phyloP scores from a whole-genome alignment of 1,140 invertebrate genomes.

The Adelges cooleyi region DNA sequence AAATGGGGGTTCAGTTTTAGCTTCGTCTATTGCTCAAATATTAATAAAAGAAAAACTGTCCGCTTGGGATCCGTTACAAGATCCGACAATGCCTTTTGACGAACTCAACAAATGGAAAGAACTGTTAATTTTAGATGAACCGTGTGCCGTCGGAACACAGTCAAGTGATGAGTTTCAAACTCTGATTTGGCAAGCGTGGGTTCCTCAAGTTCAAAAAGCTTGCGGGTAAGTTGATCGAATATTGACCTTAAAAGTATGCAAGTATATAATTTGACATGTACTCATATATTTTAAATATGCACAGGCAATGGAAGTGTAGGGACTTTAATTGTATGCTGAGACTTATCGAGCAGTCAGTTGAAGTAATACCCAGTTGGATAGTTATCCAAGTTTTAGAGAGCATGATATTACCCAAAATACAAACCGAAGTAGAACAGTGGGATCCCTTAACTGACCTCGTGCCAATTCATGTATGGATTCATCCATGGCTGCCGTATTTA shows the following conservation, averaged over 20 bases:
- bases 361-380: constrained; percentile 70
- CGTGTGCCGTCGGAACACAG: background rate
- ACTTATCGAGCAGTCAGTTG: constrained; percentile 69
- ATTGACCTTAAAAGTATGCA: background rate
- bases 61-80: constrained; percentile 62
- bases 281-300: too few relatives aligned
- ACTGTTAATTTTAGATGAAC: constrained; percentile 44
- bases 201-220: constrained; percentile 63
- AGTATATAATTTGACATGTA: background rate
- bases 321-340: constrained; percentile 61
- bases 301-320: constrained; percentile 58
- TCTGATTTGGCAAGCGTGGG: constrained; percentile 80
- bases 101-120: constrained; percentile 62
- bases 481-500: constrained; percentile 83
- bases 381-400: constrained; percentile 70
- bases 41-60: constrained; percentile 55
- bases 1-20: constrained; percentile 53
- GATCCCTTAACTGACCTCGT: constrained; percentile 87
- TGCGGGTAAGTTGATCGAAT: constrained; percentile 43
- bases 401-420: constrained; percentile 65
- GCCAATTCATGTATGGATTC: constrained; percentile 91
- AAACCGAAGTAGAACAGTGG: constrained; percentile 76
- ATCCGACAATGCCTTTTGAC: constrained; percentile 48
- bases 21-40: constrained; percentile 50
- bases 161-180: constrained; percentile 30